phyloP scores from a whole-genome alignment of 2,113 vertebrate genomes.

The Puffinus mauretanicus region DNA sequence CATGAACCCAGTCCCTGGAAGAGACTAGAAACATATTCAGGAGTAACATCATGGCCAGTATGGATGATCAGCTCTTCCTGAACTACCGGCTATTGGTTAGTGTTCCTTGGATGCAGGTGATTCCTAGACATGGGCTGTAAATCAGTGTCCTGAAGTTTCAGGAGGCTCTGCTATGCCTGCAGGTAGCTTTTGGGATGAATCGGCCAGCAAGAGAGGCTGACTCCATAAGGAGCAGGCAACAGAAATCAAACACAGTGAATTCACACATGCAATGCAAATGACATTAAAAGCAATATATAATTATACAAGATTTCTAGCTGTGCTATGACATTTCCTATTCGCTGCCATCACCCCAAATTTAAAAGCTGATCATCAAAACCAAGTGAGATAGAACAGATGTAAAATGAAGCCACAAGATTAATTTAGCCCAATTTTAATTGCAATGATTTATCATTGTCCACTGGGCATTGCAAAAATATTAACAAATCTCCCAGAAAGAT shows the following conservation, averaged over 20 bases:
- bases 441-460: constrained; percentile 33
- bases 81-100: not conserved
- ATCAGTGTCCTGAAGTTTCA: not conserved
- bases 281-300: not conserved
- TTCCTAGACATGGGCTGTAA: not conserved
- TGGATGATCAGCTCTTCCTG: not conserved
- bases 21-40: not conserved
- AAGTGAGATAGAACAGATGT: not conserved
- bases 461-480: constrained; percentile 33
- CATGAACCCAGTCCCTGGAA: not conserved
- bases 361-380: not conserved
- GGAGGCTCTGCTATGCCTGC: not conserved
- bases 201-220: not conserved
- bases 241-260: not conserved
- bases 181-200: not conserved
- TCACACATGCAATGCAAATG: not conserved
- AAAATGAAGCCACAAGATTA: constrained; percentile 28
- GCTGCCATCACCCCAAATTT: not conserved
- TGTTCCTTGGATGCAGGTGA: not conserved
- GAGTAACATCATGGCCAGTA: not conserved
- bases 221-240: not conserved
- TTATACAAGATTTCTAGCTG: not conserved
- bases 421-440: constrained; percentile 44
- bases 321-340: not conserved
- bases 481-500: not conserved